These are phyloP conservation scores for Tenthredo amoena DNA, from an alignment of 2,888 invertebrate species.

Conservation along the genomic window DNA sequence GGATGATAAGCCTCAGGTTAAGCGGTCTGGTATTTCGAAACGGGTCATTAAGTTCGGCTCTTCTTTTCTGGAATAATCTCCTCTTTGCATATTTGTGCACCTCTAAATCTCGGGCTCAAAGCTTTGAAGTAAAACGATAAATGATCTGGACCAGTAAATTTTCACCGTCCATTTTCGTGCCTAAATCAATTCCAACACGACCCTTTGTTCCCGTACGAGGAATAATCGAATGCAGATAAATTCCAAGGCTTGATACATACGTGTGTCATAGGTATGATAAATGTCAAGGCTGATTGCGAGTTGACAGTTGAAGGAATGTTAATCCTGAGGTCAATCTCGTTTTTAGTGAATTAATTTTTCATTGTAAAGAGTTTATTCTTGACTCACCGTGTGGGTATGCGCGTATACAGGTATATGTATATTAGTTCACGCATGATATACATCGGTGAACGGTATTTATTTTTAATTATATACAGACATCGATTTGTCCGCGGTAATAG, in stretches of 20 bases:
- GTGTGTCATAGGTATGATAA: not conserved
- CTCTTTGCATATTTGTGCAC: not conserved
- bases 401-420: not conserved
- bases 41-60: constrained; percentile 2
- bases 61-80: not conserved
- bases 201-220: not conserved
- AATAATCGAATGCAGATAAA: not conserved
- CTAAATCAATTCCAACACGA: not conserved
- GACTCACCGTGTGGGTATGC: no score
- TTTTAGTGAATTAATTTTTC: not conserved
- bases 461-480: not conserved
- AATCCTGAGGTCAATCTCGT: not conserved
- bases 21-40: not conserved
- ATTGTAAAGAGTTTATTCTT: not conserved
- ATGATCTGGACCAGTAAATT: not conserved
- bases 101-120: not conserved
- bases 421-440: not conserved
- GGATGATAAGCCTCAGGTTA: not conserved
- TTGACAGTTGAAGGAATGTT: not conserved
- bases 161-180: not conserved
- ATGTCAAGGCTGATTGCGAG: constrained; percentile 29
- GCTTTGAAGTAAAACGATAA: not conserved
- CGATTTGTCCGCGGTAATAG: not conserved
- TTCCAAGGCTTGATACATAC: not conserved
- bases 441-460: not conserved